Conservation (phyloP, 2,888 invertebrate species). For the Graphium colonna region DNA sequence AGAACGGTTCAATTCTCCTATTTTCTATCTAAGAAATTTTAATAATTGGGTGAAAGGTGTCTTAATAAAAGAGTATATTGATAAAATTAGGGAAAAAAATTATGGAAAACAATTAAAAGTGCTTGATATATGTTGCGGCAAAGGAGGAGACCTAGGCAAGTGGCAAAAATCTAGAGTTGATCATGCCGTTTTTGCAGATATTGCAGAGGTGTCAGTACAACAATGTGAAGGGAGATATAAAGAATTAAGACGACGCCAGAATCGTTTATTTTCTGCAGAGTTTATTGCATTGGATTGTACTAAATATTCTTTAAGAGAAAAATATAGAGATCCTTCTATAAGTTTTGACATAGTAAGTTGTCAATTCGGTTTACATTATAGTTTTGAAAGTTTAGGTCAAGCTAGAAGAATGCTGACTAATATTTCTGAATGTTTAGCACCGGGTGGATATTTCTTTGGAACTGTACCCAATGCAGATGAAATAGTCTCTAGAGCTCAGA, state of each 20-base stretch:
- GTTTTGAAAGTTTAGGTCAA: slow-evolving; percentile 93
- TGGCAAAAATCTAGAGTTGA: slow-evolving; percentile 92
- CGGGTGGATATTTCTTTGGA: slow-evolving; percentile 97
- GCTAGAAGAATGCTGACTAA: slow-evolving; percentile 96
- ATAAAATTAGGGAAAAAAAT: slow-evolving; percentile 83
- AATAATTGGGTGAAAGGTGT: slow-evolving; percentile 99
- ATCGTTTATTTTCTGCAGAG: slow-evolving; percentile 88
- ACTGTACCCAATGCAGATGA: slow-evolving; percentile 97
- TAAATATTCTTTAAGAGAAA: slow-evolving; percentile 87
- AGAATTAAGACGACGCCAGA: slow-evolving; percentile 78
- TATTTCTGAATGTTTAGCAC: slow-evolving; percentile 91
- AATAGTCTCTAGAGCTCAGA: slow-evolving; percentile 87
- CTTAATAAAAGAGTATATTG: slow-evolving; percentile 91
- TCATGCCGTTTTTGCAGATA: slow-evolving; percentile 94
- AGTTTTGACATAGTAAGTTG: slow-evolving; percentile 95
- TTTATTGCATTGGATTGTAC: slow-evolving; percentile 96
- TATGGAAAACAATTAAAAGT: slow-evolving; percentile 86
- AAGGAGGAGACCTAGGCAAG: slow-evolving; percentile 98
- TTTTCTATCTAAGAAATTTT: slow-evolving; percentile 96
- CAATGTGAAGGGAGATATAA: slow-evolving; percentile 93
- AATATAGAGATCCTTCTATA: slow-evolving; percentile 87
- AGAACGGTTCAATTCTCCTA: slow-evolving; percentile 92
- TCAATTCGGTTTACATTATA: slow-evolving; percentile 99
- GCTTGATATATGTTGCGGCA: slow-evolving; percentile 98
- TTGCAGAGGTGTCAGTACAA: slow-evolving; percentile 94